A percentile compares a stretch with the other conserved stretches of the same genome.
phyloP scores from a whole-genome alignment of 2,797 vertebrate genomes.

The Gephyroberyx darwinii region DNA sequence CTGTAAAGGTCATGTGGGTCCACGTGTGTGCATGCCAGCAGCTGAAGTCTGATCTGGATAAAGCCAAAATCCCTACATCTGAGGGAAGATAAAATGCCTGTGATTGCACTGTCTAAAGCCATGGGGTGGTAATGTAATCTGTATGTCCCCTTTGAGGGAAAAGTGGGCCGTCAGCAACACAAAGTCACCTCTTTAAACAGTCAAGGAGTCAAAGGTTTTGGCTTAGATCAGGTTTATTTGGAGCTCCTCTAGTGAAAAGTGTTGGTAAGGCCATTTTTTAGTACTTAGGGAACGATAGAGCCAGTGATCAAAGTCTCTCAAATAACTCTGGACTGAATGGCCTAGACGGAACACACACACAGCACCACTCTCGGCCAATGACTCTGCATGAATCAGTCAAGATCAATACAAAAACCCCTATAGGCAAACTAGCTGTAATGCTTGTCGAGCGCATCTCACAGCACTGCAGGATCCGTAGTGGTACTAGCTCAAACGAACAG shows the following conservation, averaged over 20 bases:
- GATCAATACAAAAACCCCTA: conserved; percentile 46
- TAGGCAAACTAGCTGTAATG: conserved; percentile 40
- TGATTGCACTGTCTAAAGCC: conserved; percentile 23
- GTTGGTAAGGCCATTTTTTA: conserved; percentile 18
- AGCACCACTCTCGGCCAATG: conserved; percentile 37
- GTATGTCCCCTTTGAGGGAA: conserved; percentile 21
- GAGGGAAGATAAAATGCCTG: conserved; percentile 18
- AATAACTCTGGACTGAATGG: conserved; percentile 20
- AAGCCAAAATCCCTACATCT: conserved; percentile 20
- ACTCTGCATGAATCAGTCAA: conserved; percentile 51
- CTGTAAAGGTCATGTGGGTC: neutral
- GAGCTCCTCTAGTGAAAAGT: conserved; percentile 16
- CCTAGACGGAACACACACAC: conserved; percentile 15
- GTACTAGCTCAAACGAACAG: conserved; percentile 2
- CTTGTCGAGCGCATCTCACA: conserved; percentile 34
- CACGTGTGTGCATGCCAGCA: neutral
- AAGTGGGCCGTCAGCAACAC: conserved; percentile 41
- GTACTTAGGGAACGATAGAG: conserved; percentile 26
- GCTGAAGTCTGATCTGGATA: conserved; percentile 13
- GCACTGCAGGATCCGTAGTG: conserved; percentile 21
- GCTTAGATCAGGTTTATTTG: conserved; percentile 19
- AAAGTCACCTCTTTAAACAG: conserved; percentile 30
- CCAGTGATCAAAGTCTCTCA: conserved; percentile 27
- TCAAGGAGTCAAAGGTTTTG: conserved; percentile 17
- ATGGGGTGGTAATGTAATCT: conserved; percentile 24